Conservation (phyloP, 1,140 invertebrate genomes). For the Ruditapes philippinarum region DNA sequence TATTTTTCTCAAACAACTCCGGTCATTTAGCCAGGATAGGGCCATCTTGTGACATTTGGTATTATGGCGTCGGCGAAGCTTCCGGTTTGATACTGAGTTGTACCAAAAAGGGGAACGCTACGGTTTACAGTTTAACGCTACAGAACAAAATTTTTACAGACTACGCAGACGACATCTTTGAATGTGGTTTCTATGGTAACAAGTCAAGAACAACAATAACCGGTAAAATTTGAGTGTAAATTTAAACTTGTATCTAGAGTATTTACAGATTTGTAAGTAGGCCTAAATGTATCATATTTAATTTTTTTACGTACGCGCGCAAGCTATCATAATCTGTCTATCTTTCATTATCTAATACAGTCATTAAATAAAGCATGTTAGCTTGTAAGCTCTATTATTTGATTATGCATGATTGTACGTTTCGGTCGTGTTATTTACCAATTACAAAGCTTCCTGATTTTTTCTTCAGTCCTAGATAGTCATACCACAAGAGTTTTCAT, state of each 20-base stretch:
- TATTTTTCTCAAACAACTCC: background rate
- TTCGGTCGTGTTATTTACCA: no score
- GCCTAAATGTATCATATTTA: no score
- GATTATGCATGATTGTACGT: no score
- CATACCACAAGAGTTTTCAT: background rate
- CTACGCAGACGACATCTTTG: background rate
- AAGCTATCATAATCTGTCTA: no score
- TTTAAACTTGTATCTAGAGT: no score
- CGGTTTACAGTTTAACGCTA: background rate
- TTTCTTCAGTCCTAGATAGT: background rate
- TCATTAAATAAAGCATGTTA: no score
- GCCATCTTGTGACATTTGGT: background rate
- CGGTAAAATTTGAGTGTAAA: background rate
- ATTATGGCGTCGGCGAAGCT: background rate
- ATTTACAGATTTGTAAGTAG: no score
- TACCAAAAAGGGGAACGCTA: background rate
- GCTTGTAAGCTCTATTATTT: no score
- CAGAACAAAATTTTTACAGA: background rate
- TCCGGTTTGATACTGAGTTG: background rate
- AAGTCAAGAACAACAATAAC: background rate
- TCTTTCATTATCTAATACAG: no score
- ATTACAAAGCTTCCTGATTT: no score
- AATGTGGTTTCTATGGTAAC: constrained; percentile 31
- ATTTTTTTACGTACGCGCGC: no score
- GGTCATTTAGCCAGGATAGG: background rate